Evolutionary conservation across 2,113 vertebrate genomes (phyloP).

Genomic region (Prochilodus magdalenae): DNA sequence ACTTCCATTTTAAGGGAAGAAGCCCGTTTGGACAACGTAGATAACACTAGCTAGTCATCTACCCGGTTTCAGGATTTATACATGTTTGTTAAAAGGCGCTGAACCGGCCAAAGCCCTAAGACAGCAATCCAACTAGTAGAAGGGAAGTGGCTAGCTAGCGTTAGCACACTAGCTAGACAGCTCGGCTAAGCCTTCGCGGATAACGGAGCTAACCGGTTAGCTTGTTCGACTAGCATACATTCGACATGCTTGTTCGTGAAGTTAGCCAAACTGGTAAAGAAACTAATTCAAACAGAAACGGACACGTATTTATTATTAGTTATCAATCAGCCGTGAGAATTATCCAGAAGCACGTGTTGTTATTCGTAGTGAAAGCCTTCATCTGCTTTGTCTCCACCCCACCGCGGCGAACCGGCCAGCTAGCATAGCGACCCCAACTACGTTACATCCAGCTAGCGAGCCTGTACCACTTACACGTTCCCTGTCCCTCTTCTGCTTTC

Average conservation of each 20-base stretch:
- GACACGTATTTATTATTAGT: too few relatives aligned
- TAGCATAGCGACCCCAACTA: not conserved
- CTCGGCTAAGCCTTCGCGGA: not conserved
- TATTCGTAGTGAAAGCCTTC: not conserved
- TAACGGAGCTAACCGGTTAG: conserved; percentile 44
- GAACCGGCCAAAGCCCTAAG: not conserved
- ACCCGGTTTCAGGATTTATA: not conserved
- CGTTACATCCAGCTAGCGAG: not conserved
- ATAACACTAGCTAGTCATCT: not conserved
- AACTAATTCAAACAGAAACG: not conserved
- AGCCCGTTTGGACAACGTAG: too few relatives aligned
- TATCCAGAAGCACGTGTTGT: not conserved
- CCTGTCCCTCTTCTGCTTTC: not conserved
- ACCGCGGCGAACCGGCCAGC: conserved; percentile 1
- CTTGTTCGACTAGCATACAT: not conserved
- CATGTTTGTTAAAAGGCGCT: not conserved
- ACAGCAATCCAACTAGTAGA: not conserved
- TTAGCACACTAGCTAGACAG: not conserved
- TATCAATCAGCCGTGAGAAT: not conserved
- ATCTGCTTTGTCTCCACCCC: conserved; percentile 9
- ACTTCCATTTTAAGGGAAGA: too few relatives aligned
- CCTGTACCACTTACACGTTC: not conserved
- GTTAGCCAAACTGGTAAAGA: too few relatives aligned
- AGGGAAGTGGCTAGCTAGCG: not conserved
- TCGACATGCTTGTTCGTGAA: not conserved